Base-by-base conservation (phyloP, 2,113 vertebrate species). In the Labeo catla region DNA sequence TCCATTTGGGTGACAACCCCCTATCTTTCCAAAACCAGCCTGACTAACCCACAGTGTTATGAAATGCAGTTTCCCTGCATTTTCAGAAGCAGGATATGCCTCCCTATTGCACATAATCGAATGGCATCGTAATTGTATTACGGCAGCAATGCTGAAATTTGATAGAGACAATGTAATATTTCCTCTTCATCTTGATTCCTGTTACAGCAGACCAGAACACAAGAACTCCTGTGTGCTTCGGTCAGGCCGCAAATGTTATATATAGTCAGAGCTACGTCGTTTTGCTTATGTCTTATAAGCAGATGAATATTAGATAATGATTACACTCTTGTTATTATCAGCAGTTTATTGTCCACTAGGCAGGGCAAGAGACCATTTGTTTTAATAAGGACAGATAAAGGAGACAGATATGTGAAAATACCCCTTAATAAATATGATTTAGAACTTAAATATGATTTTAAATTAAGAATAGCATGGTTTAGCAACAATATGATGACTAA, bases 71-170 rank as follows among this genome's bases (percentile, higher is more conserved):
- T 81, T 23, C 68, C 68, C 52, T 34, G 72, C 66, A 70, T 87
- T 86, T 57, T 78, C 68, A 63, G 65, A 81, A 50, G 50, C 88
- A 81, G 77, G 78, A 85, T 81, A 84, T 82, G 72, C 63, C 72
- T 85, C 73, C 66, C 86, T 78, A 74, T 23, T 23, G 81, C 28
- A 83, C 86, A 77, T 87, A 85, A 91, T 81, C 86, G 72, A 91
- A 89, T 89, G 79, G 89, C 88, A 65, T 65, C 57, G 59, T 92
- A 92, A 94, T 91, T 91, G 86, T 87, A 91, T 94, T 95, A 92
- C 77, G 63, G 77, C 79, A 74, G 47, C 73, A 8, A 49, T 65
- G 19, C 83, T 84, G 88, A 91, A 93, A 93, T 91, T 88, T 86
- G 83, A 91, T 91, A 92, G 74, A 88, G 83, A 84, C 43, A 74